Evolutionary conservation across 2,797 vertebrate species (phyloP).

Genomic region (Ctenosaura bakeri): DNA sequence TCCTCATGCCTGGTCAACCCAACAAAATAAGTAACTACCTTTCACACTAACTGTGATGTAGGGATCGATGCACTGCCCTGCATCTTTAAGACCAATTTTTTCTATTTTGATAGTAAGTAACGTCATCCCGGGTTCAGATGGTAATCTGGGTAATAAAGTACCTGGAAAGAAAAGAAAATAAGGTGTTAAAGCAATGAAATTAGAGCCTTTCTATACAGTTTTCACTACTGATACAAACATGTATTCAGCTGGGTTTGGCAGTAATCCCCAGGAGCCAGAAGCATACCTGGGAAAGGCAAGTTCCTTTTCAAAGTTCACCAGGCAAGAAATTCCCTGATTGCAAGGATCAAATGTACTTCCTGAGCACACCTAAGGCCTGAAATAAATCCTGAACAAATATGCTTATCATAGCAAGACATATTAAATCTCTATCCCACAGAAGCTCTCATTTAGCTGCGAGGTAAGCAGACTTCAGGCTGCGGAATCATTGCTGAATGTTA

Average conservation of each 20-base stretch:
- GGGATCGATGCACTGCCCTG: slow-evolving; percentile 98
- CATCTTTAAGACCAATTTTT: slow-evolving; percentile 97
- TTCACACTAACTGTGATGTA: slow-evolving; percentile 97
- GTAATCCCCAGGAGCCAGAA: background rate
- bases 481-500: background rate
- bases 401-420: background rate
- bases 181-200: slow-evolving; percentile 15
- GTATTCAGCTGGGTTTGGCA: background rate
- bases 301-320: background rate
- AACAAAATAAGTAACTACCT: slow-evolving; percentile 81
- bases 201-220: background rate
- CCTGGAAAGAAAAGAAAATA: slow-evolving; percentile 81
- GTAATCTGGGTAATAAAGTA: slow-evolving; percentile 94
- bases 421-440: background rate
- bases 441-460: background rate
- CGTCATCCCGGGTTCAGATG: slow-evolving; percentile 96
- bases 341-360: background rate
- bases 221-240: background rate
- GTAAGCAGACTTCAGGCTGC: too few relatives aligned
- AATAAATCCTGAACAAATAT: background rate
- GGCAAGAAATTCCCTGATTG: background rate
- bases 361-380: background rate
- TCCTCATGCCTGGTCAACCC: background rate
- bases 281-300: background rate
- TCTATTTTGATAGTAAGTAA: slow-evolving; percentile 95